Base-by-base conservation (phyloP, 2,888 invertebrate genomes). In the Lamproptera curius region DNA sequence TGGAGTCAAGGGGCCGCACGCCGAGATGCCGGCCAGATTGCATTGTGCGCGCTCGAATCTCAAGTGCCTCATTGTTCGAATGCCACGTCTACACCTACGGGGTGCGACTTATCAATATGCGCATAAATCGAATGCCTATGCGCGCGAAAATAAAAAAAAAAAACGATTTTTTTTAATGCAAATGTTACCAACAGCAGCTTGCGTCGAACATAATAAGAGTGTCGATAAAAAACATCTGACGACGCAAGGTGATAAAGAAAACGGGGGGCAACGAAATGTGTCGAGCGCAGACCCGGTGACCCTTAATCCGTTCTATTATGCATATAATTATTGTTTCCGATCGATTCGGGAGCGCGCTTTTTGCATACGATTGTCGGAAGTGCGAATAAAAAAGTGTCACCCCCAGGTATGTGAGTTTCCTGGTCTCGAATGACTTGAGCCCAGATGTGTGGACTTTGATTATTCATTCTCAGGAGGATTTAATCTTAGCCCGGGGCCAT, bases 321-420 rank as follows among this genome's bases (percentile, higher is more conserved):
- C 87, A 87, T 86, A 85, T 86, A 86, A 86, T 87, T 85, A 87
- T 86, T 87, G 85, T 86, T 87, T 85, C 85, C 85, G 84, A 20
- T 3, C 20, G 20, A 20, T 20, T 20, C 20, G 3, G 3, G 20
- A 3, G 20, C 20, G 20, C 4, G 3, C 77, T 81, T 85, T 86
- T 86, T 87, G 86, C 86, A 86, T 86, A 84, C 74, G 75, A 73
- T 73, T 76, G 82, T 75, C 81, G 83, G 85, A 86, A 85, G 85
- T 85, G 82, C 85, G 80, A 84, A 85, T 81, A 79, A 85, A 85
- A 86, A 85, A 80, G 76, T 76, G 81, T 80, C 61, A 77, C 85
- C 86, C 86, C 73, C 81, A 84, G 83, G 82, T 80, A 78, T 62
- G 58, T 48, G 63, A 78, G 61, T 73, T 74, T 79, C 76, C 73